These are phyloP conservation scores for Scortum barcoo DNA, from an alignment of 2,113 vertebrate species.

Conservation along the genomic window DNA sequence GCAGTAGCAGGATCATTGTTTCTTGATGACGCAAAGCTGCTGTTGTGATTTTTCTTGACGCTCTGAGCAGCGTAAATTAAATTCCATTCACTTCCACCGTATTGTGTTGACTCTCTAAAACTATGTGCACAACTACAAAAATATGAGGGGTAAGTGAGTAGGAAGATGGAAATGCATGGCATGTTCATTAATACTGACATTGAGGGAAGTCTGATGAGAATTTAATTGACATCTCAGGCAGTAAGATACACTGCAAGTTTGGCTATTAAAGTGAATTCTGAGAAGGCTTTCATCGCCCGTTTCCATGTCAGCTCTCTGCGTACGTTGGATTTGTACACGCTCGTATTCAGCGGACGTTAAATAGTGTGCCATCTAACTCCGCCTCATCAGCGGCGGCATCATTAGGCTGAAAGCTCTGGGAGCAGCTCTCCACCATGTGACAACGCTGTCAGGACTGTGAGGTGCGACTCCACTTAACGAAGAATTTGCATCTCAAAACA, in stretches of 20 bases:
- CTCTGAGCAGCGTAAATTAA: background rate
- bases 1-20: too few species aligned
- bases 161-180: background rate
- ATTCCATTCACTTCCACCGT: background rate
- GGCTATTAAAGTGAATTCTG: background rate
- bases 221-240: background rate
- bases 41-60: background rate
- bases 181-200: background rate
- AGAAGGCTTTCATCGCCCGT: conserved; percentile 4
- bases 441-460: conserved; percentile 59
- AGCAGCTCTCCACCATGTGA: conserved; percentile 56
- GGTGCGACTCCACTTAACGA: conserved; percentile 52
- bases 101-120: background rate
- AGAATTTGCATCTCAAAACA: conserved; percentile 71
- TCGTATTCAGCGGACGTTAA: conserved; percentile 38
- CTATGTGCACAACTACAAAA: background rate
- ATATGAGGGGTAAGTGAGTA: background rate
- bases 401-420: conserved; percentile 68
- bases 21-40: too few species aligned
- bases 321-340: background rate
- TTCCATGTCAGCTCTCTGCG: background rate
- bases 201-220: background rate
- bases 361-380: conserved; percentile 58
- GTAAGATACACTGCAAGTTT: background rate
- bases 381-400: conserved; percentile 72